Percentiles rank a stretch among this genome's conserved stretches.
Conservation (phyloP, 1,140 invertebrate species). For the Caenorhabditis tropicalis region DNA sequence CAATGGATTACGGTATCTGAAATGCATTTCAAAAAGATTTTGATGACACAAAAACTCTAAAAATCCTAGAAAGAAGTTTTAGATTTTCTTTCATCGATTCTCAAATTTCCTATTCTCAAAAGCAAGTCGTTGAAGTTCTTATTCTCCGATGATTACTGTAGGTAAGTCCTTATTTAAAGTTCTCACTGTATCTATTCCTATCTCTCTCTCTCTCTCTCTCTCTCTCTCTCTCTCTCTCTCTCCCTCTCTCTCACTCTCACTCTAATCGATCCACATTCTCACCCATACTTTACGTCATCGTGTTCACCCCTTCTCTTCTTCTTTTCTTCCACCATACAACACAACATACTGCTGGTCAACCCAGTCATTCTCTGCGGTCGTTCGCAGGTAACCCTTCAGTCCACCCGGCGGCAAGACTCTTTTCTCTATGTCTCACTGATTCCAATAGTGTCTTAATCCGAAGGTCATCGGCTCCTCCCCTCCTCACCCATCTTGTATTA, state of each 20-base stretch:
- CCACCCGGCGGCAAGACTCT: constrained; percentile 18
- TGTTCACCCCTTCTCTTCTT: not conserved
- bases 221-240: not conserved
- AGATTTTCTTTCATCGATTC: no score
- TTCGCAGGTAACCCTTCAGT: constrained; percentile 37
- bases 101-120: no score
- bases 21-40: no score
- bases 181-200: no score
- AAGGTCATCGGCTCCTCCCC: constrained; percentile 63
- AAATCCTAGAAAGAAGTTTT: no score
- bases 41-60: no score
- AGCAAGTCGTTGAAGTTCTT: no score
- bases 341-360: not conserved
- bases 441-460: constrained; percentile 54
- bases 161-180: no score
- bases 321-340: not conserved
- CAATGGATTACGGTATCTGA: no score
- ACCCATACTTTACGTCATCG: constrained; percentile 8
- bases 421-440: constrained; percentile 15
- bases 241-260: no score
- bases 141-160: no score
- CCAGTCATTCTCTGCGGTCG: constrained; percentile 5
- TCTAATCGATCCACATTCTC: not conserved
- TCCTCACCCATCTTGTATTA: constrained; percentile 51
- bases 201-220: not conserved